A percentile compares a stretch with the other conserved stretches of the same genome.
Conservation (phyloP, 2,888 invertebrate species). For the Acrobasis repandana region DNA sequence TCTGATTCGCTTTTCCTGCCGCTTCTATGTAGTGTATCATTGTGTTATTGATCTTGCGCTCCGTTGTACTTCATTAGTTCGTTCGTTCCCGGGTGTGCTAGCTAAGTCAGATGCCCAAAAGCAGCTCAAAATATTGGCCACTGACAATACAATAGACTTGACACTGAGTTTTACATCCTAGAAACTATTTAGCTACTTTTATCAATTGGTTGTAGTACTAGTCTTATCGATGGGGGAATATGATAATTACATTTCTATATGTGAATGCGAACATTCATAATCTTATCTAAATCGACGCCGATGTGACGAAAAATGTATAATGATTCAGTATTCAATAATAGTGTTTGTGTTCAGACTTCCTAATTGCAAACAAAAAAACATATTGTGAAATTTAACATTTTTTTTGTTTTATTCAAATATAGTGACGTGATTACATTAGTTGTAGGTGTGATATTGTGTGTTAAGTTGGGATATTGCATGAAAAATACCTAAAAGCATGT, state of each 20-base stretch:
- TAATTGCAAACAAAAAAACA: background rate
- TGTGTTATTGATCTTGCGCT: too few relatives aligned
- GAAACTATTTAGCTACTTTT: background rate
- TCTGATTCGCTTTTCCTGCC: too few relatives aligned
- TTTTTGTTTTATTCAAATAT: too few relatives aligned
- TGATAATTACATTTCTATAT: slow-evolving; percentile 5
- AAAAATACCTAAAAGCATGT: slow-evolving; percentile 39
- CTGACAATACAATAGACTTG: too few relatives aligned
- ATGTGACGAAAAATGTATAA: slow-evolving; percentile 24
- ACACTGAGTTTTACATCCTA: too few relatives aligned
- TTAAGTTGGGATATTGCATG: background rate
- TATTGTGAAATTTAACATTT: background rate
- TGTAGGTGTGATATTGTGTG: background rate
- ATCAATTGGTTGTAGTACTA: background rate
- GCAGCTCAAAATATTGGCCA: too few relatives aligned
- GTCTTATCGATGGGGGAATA: slow-evolving; percentile 2
- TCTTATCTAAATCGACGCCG: slow-evolving; percentile 27
- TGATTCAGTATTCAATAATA: slow-evolving; percentile 18
- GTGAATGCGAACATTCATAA: slow-evolving; percentile 13
- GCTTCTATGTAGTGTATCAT: too few relatives aligned
- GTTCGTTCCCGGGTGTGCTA: too few relatives aligned
- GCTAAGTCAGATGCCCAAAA: too few relatives aligned
- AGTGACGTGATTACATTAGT: too few relatives aligned
- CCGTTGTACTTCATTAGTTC: too few relatives aligned
- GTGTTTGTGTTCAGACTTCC: slow-evolving; percentile 4